phyloP scores from a whole-genome alignment of 2,113 vertebrate species.

The Rafetus swinhoei region DNA sequence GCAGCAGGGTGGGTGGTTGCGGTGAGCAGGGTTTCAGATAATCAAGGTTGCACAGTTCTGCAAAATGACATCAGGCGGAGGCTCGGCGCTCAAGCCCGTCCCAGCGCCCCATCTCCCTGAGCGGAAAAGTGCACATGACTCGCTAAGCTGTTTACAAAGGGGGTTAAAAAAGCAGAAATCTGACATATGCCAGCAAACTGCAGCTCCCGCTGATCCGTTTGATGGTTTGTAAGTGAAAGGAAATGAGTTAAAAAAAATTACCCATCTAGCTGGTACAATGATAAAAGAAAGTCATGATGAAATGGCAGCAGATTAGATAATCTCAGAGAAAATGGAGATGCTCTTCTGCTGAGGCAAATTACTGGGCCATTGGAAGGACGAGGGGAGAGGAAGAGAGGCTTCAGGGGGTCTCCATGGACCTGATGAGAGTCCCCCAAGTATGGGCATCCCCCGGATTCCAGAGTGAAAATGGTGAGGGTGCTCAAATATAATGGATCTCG shows the following conservation, averaged over 20 bases:
- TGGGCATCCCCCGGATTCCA: slow-evolving; percentile 27
- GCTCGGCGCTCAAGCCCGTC: slow-evolving; percentile 60
- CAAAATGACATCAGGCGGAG: slow-evolving; percentile 37
- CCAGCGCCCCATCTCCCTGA: slow-evolving; percentile 59
- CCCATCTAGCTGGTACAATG: slow-evolving; percentile 60
- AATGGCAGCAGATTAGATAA: slow-evolving; percentile 76
- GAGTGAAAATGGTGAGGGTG: slow-evolving; percentile 27
- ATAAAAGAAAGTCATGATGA: slow-evolving; percentile 68
- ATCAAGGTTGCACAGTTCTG: slow-evolving; percentile 23
- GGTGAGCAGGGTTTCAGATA: slow-evolving; percentile 19
- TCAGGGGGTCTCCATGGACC: slow-evolving; percentile 39
- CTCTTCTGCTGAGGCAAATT: slow-evolving; percentile 60
- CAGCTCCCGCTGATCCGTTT: slow-evolving; percentile 65
- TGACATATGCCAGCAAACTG: slow-evolving; percentile 63
- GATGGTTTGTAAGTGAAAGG: slow-evolving; percentile 67
- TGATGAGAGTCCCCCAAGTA: neutral
- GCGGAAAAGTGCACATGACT: slow-evolving; percentile 56
- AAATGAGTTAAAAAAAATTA: slow-evolving; percentile 68
- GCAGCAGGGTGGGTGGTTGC: slow-evolving; percentile 22
- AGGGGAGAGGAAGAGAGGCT: slow-evolving; percentile 39
- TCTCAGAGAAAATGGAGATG: slow-evolving; percentile 79
- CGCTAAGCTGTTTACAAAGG: slow-evolving; percentile 68
- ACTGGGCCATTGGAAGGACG: slow-evolving; percentile 55
- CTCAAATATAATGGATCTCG: neutral
- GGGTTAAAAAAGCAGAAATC: slow-evolving; percentile 65